Conservation (phyloP, 2,113 vertebrate genomes). For the Oceanodroma tethys region DNA sequence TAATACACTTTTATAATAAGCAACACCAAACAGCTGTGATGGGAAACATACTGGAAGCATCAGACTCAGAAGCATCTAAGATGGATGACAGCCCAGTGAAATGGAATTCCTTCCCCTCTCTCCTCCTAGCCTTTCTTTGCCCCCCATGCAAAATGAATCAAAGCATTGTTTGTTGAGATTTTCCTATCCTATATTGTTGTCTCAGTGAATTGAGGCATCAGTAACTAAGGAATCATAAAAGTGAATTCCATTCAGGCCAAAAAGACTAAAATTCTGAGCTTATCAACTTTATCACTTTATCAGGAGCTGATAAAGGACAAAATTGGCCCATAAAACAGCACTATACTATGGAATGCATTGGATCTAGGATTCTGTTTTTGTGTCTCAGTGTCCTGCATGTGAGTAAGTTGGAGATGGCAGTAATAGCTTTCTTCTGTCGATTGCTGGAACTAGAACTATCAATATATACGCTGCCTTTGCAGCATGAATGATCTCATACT, state of each 20-base stretch:
- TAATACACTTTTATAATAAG: not conserved
- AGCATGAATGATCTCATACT: not conserved
- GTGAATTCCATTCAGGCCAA: not conserved
- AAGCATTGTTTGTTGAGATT: not conserved
- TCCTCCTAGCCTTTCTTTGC: not conserved
- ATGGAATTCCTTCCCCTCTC: not conserved
- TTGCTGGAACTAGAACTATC: not conserved
- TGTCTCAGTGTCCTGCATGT: not conserved
- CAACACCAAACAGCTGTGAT: not conserved
- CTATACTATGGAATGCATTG: rapidly evolving
- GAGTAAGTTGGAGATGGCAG: not conserved
- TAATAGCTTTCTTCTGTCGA: not conserved
- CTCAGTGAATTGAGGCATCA: not conserved
- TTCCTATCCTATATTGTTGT: not conserved
- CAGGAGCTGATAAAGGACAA: not conserved
- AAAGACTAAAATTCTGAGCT: not conserved
- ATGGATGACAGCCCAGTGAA: not conserved
- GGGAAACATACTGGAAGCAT: not conserved
- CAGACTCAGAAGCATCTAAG: not conserved
- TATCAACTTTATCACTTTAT: not conserved
- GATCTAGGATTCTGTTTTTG: not conserved
- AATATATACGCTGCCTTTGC: not conserved
- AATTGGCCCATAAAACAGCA: not conserved
- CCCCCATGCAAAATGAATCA: not conserved
- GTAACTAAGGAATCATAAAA: not conserved